These are phyloP conservation scores for Galeruca laticollis DNA, from an alignment of 2,888 invertebrate species.

Conservation along the genomic window DNA sequence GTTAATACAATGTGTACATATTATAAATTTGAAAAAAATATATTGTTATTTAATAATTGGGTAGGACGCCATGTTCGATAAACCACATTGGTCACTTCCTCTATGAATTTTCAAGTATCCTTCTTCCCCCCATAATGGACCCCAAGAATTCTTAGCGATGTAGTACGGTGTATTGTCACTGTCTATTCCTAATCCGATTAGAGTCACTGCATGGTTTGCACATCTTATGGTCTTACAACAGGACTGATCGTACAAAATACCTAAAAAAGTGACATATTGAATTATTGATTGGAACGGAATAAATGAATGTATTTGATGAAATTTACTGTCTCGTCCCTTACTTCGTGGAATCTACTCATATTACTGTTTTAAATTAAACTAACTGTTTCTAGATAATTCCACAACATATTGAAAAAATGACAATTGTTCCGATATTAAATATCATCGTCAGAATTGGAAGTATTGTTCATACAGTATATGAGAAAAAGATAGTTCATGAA, in stretches of 20 bases:
- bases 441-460: no score
- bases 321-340: no score
- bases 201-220: conserved; percentile 88
- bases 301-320: no score
- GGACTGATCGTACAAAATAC: neutral
- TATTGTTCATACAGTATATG: no score
- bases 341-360: no score
- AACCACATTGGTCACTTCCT: conserved; percentile 61
- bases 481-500: no score
- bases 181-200: conserved; percentile 83
- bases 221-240: neutral
- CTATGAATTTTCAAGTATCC: conserved; percentile 91
- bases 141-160: conserved; percentile 90
- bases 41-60: neutral
- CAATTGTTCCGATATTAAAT: no score
- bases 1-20: no score
- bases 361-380: no score
- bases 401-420: no score
- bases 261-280: neutral
- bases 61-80: conserved; percentile 11
- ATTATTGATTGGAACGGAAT: neutral
- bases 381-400: no score
- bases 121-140: conserved; percentile 80
- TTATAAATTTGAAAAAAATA: no score
- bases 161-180: conserved; percentile 80